A percentile compares a stretch with the other conserved stretches of the same genome.
These are phyloP conservation scores for Anguilla anguilla DNA, from an alignment of 2,797 vertebrate species.

Conservation along the genomic window DNA sequence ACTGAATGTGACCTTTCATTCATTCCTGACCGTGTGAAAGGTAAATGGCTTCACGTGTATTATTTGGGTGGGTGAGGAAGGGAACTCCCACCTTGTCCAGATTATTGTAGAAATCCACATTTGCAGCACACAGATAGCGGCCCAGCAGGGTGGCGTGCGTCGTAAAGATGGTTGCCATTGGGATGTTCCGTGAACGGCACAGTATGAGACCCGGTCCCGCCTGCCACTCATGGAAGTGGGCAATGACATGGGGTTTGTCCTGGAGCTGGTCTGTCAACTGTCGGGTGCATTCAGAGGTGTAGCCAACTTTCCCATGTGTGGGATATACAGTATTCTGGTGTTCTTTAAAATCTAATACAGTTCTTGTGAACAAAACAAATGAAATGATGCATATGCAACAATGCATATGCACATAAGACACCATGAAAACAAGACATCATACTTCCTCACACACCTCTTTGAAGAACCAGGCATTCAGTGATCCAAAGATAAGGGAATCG, in stretches of 20 bases:
- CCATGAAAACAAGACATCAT: background rate
- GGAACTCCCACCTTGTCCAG: conserved; percentile 80
- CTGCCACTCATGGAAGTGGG: conserved; percentile 97
- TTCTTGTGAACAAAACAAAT: background rate
- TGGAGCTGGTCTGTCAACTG: conserved; percentile 82
- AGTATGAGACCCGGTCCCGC: conserved; percentile 87
- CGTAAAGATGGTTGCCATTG: conserved; percentile 89
- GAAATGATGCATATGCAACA: background rate
- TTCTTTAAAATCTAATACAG: background rate
- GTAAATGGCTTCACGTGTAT: background rate
- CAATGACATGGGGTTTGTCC: conserved; percentile 78
- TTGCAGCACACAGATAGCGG: conserved; percentile 92
- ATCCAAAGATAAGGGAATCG: conserved; percentile 89
- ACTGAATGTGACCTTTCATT: background rate
- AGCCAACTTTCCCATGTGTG: background rate
- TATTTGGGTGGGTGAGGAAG: background rate
- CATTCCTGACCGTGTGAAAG: background rate
- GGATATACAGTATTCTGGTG: background rate
- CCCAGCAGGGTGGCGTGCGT: conserved; percentile 94
- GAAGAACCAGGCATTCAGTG: conserved; percentile 90
- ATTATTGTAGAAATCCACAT: conserved; percentile 94
- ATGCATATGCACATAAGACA: background rate
- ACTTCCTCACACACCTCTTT: conserved; percentile 79
- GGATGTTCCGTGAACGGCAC: conserved; percentile 80
- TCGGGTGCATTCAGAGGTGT: background rate